These are phyloP conservation scores for Athalia cordata DNA, from an alignment of 2,888 invertebrate genomes.

Conservation along the genomic window DNA sequence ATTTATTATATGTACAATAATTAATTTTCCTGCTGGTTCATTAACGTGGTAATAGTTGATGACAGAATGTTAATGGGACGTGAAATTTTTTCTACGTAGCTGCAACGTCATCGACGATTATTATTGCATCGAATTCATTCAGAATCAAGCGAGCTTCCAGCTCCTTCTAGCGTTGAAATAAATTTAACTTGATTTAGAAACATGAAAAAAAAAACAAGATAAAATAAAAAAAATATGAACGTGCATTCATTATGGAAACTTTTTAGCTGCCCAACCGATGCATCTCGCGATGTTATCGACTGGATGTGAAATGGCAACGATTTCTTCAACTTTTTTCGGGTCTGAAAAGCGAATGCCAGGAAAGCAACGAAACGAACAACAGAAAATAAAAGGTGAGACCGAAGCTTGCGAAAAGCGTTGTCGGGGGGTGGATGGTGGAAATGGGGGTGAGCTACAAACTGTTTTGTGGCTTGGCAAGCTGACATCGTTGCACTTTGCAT, in stretches of 20 bases:
- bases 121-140: no score
- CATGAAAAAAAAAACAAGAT: neutral
- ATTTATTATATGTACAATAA: no score
- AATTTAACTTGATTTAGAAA: no score
- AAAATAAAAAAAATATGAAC: neutral
- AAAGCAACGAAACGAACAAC: neutral
- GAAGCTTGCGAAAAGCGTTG: neutral
- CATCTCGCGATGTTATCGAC: slow-evolving; percentile 5
- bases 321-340: slow-evolving; percentile 6
- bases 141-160: no score
- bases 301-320: slow-evolving; percentile 35
- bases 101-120: no score
- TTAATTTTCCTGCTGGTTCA: no score
- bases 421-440: neutral
- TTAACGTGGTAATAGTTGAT: no score
- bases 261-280: neutral
- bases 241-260: slow-evolving; percentile 3
- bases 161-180: no score
- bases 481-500: slow-evolving; percentile 49
- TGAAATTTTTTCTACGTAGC: no score
- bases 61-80: no score
- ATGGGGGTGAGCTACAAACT: slow-evolving; percentile 44
- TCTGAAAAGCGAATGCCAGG: no score
- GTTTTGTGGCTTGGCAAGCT: slow-evolving; percentile 48
- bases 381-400: slow-evolving; percentile 22